These are phyloP conservation scores for Wasmannia auropunctata DNA, from an alignment of 1,140 invertebrate genomes.

Conservation along the genomic window DNA sequence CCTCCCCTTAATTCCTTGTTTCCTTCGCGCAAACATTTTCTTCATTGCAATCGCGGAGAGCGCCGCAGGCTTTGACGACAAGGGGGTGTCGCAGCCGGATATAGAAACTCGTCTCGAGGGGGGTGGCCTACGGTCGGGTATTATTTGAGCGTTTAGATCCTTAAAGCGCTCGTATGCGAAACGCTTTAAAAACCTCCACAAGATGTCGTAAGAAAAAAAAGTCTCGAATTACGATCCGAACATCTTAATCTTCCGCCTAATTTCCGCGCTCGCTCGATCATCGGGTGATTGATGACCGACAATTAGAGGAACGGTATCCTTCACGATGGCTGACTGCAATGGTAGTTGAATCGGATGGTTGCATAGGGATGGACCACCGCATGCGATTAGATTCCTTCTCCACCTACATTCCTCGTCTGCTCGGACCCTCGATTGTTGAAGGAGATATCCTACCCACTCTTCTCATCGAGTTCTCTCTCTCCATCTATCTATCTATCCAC, in stretches of 20 bases:
- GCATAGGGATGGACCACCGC: constrained; percentile 68
- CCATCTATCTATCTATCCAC: neutral
- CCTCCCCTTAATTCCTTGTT: constrained; percentile 72
- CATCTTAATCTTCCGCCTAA: constrained; percentile 17
- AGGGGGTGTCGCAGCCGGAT: constrained; percentile 48
- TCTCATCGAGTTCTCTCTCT: neutral
- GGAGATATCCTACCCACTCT: constrained; percentile 31
- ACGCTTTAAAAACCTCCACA: neutral
- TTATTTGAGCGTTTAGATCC: neutral
- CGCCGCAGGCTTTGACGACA: constrained; percentile 55
- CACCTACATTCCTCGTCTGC: neutral
- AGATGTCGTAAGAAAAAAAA: neutral
- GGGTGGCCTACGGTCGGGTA: neutral
- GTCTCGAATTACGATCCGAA: neutral
- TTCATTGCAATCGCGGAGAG: constrained; percentile 63
- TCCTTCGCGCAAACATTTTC: constrained; percentile 66
- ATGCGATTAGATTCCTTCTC: constrained; percentile 61
- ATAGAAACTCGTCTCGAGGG: constrained; percentile 65
- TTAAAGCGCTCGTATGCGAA: neutral
- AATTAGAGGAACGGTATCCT: constrained; percentile 63
- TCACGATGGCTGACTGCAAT: constrained; percentile 60
- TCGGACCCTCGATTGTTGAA: constrained; percentile 45
- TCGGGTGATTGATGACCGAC: constrained; percentile 60
- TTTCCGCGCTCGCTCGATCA: constrained; percentile 26
- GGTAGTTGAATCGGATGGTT: constrained; percentile 44